Percentiles rank a stretch among this genome's conserved stretches.
These are phyloP conservation scores for Mesorhabditis sp. DNA, from an alignment of 2,888 invertebrate genomes.

Conservation along the genomic window DNA sequence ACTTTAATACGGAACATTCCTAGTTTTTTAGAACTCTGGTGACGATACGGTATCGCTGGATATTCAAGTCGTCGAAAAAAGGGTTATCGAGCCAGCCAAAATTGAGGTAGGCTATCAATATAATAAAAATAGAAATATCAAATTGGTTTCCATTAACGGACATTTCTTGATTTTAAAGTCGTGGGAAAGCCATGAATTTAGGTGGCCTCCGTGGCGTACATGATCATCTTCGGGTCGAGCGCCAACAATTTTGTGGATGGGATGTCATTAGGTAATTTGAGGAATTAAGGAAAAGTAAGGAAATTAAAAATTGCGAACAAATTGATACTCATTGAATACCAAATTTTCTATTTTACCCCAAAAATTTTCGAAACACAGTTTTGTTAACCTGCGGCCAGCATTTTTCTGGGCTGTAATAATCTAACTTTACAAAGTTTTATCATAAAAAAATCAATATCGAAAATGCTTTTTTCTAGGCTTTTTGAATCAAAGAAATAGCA, in stretches of 20 bases:
- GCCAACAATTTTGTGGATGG: conserved; percentile 56
- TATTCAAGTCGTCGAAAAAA: conserved; percentile 45
- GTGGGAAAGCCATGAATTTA: neutral
- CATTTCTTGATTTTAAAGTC: neutral
- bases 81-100: conserved; percentile 39
- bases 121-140: neutral
- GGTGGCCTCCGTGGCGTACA: conserved; percentile 51
- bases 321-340: no score
- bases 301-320: no score
- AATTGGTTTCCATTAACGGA: neutral
- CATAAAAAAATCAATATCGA: no score
- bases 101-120: conserved; percentile 29
- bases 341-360: no score
- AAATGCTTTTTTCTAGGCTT: no score
- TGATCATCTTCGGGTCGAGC: conserved; percentile 53
- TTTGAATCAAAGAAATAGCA: no score
- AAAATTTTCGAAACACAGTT: no score
- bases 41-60: conserved; percentile 33
- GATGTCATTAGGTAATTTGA: conserved; percentile 44
- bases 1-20: neutral
- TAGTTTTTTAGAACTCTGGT: neutral
- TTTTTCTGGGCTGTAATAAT: no score
- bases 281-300: no score
- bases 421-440: no score
- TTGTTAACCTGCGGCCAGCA: no score